Percentiles rank a stretch among this genome's conserved stretches.
Evolutionary conservation across 2,113 vertebrate species (phyloP).

Genomic region (Petaurus breviceps): DNA sequence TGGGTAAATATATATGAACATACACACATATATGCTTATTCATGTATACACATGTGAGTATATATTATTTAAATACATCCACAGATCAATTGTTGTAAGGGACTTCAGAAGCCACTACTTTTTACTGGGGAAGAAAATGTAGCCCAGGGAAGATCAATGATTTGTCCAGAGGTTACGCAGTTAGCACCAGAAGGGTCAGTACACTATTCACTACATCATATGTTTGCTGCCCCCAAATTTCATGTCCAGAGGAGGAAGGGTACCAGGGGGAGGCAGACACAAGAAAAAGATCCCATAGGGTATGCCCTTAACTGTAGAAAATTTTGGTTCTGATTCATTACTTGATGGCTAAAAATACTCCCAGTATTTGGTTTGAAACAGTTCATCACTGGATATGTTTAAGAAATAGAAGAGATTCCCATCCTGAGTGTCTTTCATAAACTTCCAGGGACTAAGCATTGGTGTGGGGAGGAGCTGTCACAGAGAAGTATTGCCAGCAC

Average conservation of each 20-base stretch:
- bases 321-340: not conserved
- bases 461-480: not conserved
- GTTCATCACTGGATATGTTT: not conserved
- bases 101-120: not conserved
- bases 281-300: not conserved
- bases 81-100: not conserved
- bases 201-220: not conserved
- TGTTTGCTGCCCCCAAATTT: not conserved
- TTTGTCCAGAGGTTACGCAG: not conserved
- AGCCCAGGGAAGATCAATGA: not conserved
- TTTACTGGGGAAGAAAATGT: not conserved
- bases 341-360: not conserved
- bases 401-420: not conserved
- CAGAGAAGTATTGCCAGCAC: slow-evolving; percentile 21
- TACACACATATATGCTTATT: too few relatives aligned
- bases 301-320: not conserved
- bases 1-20: not conserved
- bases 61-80: not conserved
- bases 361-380: not conserved
- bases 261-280: not conserved
- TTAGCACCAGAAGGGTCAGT: not conserved
- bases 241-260: not conserved
- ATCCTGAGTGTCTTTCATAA: not conserved
- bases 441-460: not conserved
- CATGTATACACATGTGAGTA: too few relatives aligned